Evolutionary conservation across 2,888 invertebrate species (phyloP), one percentile per base, ranked within the genome.

Genomic region (Tenthredo scrophulariae): DNA sequence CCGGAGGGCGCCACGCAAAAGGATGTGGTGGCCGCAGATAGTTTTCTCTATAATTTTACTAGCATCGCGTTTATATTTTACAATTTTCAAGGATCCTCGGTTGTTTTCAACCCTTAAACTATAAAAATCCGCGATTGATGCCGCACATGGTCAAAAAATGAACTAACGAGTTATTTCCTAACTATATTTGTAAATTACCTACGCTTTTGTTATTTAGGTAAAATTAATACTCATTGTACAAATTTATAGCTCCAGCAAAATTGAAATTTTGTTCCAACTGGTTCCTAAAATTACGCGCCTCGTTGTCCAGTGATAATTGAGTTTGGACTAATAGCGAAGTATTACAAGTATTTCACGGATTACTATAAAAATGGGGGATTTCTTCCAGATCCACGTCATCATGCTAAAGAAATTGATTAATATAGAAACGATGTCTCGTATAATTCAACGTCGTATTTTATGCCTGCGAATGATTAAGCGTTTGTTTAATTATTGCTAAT

Each of bases 1-100:
- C 13, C 74, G 40, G 40, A 74, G 74, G 74, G 74, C 43, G 74
- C 74, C 74, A 74, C 43, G 40, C 29, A 40, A 22, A 74, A 74
- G 74, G 74, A 40, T 74, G 40, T 43, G 22, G 67, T 33, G 15
- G 33, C 22, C 33, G 33, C 15, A 67, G 33, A 67, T 33, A 5
- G 1, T 67, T 33, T 67, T 33, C 18, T 67, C 18, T 15, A 33
- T 67, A 18, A 5, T 67, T 67, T 67, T 33, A 29, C 62, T 18
- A 2, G 18, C 15, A 67, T 33, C 33, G 18, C 33, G 29, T 13
- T 26, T 62, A 13, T 7, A 13, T 15, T 62, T 26, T 29, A n/a
- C 54, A 54, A 26, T 62, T 62, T 0, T 26, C 7, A 26, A 62
- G 2, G 2, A 62, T 26, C 2, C 26, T 10, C 9, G 22, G 58